Evolutionary conservation across 53 echinoderm and acorn worm genomes (phyloP), one percentile per base, ranked within the genome.

Genomic region (Astropecten irregularis): DNA sequence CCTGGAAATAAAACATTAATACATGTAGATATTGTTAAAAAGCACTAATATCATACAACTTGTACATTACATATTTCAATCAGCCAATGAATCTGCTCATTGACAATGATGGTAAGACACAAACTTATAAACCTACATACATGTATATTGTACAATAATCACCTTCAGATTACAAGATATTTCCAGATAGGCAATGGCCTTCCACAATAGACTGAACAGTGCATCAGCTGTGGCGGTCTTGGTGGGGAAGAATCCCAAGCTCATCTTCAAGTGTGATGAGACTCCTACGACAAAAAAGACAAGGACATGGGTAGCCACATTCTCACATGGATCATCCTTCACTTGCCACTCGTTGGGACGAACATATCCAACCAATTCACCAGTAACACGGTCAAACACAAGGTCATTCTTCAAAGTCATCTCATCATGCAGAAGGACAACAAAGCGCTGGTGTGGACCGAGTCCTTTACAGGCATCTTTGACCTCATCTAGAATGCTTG

Each of bases 131-230:
- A 51, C 51, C 51, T n/a, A n/a, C n/a, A n/a, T n/a, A n/a, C n/a
- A n/a, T n/a, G n/a, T n/a, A n/a, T n/a, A n/a, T n/a, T n/a, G n/a
- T 51, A 51, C 51, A 51, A 51, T 51, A 51, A 51, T 51, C 51
- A 51, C 51, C 51, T 51, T 51, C 9, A 51, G 51, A 51, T 51
- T 16, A 51, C n/a, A n/a, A n/a, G n/a, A n/a, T n/a, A n/a, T n/a
- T n/a, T n/a, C n/a, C n/a, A n/a, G n/a, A n/a, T n/a, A n/a, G n/a
- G n/a, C n/a, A n/a, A n/a, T n/a, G n/a, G n/a, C n/a, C 51, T 51
- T 51, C 51, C 51, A 51, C n/a, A 51, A 15, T 51, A 51, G 51
- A 51, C 2, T 51, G 51, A 51, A 16, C 2, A 51, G 51, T 51
- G 51, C 51, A 51, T 51, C 51, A 15, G 51, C 51, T 51, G 51